Evolutionary conservation across 2,113 vertebrate genomes (phyloP), one percentile per base, ranked within the genome.

Genomic region (Urocynchramus pylzowi): DNA sequence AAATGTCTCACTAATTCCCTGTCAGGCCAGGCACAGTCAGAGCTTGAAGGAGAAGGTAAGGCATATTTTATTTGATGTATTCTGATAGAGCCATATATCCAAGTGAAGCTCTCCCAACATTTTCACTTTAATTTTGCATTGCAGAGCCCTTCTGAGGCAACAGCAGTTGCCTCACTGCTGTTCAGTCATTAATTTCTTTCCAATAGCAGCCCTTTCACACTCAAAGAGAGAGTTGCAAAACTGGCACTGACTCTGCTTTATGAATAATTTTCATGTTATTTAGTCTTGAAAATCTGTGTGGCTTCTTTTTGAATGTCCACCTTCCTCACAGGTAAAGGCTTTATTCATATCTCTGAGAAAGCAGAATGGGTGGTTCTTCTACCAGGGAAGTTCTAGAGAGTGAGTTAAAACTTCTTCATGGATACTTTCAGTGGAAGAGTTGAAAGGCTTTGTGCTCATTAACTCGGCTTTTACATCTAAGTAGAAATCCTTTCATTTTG

Each of bases 71-170:
- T 91, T 50, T 73, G 70, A 84, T 89, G 61, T 89, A 79, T 89
- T 80, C 65, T 82, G 74, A 60, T 89, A 71, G 1, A 56, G 41
- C 59, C 57, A 41, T 79, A 41, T 79, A n/a, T 60, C 60, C 74
- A 49, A 84, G 37, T 57, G 87, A 84, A 91, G 31, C 26, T 89
- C 65, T 96, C 81, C 69, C 94, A 95, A 44, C 69, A 45, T 76
- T 74, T 70, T 71, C 37, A 52, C 56, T 95, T 91, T 56, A 87
- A 74, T 87, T 93, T 93, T 96, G 41, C 57, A 53, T 78, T 82
- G 61, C 60, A 71, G 78, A 87, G 57, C 57, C 30, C 69, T 92
- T 27, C 53, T 9, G 44, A 68, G 91, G n/a, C n/a, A n/a, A n/a
- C n/a, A n/a, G n/a, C n/a, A 79, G 61, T 89, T 90, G 64, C 37